A percentile compares a stretch with the other conserved stretches of the same genome.
Conservation (phyloP, 2,113 vertebrate genomes). For the Proterorhinus semilunaris region DNA sequence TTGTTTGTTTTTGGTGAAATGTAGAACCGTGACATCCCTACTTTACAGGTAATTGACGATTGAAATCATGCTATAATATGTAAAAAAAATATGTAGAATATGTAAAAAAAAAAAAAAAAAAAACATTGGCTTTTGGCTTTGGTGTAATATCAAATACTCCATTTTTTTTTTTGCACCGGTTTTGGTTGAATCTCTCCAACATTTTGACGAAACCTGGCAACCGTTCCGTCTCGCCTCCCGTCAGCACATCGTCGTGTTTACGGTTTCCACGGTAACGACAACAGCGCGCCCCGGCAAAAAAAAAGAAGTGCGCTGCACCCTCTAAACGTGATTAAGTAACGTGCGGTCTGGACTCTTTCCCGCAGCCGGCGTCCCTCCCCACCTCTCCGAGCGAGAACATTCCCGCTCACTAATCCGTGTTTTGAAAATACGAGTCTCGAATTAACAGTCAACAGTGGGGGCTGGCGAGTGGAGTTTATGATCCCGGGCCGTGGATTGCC, state of each 20-base stretch:
- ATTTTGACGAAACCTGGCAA: slow-evolving; percentile 36
- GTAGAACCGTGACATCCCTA: too few relatives aligned
- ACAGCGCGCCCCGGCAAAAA: slow-evolving; percentile 37
- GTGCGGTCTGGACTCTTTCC: slow-evolving; percentile 73
- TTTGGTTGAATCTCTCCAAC: too few relatives aligned
- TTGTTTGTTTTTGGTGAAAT: too few relatives aligned
- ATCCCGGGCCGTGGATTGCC: not conserved
- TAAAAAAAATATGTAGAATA: too few relatives aligned
- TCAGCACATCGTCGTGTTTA: slow-evolving; percentile 1
- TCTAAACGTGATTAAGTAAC: slow-evolving; percentile 75
- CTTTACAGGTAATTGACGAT: too few relatives aligned
- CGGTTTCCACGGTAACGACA: slow-evolving; percentile 54
- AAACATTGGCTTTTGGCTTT: too few relatives aligned
- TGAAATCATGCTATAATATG: too few relatives aligned
- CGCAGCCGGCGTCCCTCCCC: slow-evolving; percentile 57
- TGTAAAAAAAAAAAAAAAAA: too few relatives aligned
- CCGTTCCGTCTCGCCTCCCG: not conserved
- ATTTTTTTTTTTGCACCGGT: too few relatives aligned
- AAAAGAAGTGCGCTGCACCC: slow-evolving; percentile 65
- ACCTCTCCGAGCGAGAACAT: slow-evolving; percentile 47
- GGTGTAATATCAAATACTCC: too few relatives aligned
- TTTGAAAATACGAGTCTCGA: slow-evolving; percentile 66
- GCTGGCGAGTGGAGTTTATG: slow-evolving; percentile 60
- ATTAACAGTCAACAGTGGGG: slow-evolving; percentile 72
- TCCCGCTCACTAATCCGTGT: slow-evolving; percentile 60